Percentiles rank a stretch among this genome's conserved stretches.
Evolutionary conservation across 2,113 vertebrate species (phyloP).

Genomic region (Puntigrus tetrazona): DNA sequence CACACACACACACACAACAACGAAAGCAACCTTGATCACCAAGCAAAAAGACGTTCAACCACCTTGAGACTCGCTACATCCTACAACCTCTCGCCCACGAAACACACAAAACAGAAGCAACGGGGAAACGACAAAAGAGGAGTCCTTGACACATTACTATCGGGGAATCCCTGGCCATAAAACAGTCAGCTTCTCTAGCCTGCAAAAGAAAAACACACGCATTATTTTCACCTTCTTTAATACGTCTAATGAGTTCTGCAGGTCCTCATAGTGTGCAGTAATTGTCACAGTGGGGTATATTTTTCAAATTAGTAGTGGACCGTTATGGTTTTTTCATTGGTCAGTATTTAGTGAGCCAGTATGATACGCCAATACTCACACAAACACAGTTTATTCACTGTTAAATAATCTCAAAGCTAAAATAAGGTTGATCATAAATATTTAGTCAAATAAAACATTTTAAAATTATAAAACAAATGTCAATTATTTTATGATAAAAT

Average conservation of each 20-base stretch:
- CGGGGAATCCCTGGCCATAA: conserved; percentile 54
- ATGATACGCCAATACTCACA: background rate
- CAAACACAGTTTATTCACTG: background rate
- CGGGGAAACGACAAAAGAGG: background rate
- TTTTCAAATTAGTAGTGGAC: background rate
- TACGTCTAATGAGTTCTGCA: background rate
- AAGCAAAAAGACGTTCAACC: conserved; percentile 30
- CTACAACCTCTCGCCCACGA: background rate
- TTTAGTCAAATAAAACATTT: background rate
- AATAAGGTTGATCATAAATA: background rate
- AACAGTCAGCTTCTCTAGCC: conserved; percentile 54
- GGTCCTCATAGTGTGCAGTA: background rate
- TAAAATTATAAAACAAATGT: no score
- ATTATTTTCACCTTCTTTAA: conserved; percentile 43
- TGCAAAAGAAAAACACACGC: conserved; percentile 57
- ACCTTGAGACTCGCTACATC: background rate
- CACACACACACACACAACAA: conserved; percentile 18
- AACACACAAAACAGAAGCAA: background rate
- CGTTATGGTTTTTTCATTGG: background rate
- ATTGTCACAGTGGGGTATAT: background rate
- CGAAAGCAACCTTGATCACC: conserved; percentile 38
- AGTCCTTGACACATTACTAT: conserved; percentile 37
- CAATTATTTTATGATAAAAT: background rate
- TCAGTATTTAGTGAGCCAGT: background rate
- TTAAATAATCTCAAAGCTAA: background rate